These are phyloP conservation scores for Hydroisotoma schaefferi DNA, from an alignment of 2,888 invertebrate genomes.

Conservation along the genomic window DNA sequence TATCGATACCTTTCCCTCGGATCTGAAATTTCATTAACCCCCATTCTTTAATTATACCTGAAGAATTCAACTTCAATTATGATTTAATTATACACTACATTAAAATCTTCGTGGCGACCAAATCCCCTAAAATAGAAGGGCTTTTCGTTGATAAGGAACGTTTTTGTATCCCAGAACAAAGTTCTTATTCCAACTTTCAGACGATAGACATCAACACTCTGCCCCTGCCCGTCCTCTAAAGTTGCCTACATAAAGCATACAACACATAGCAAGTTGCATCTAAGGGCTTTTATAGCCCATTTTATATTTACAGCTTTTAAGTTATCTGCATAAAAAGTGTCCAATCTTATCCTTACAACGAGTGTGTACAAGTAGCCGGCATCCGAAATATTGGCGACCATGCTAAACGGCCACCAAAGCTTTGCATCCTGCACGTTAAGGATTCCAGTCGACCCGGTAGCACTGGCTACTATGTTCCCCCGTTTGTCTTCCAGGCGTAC, in stretches of 20 bases:
- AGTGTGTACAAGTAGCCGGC: conserved; percentile 78
- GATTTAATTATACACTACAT: conserved; percentile 27
- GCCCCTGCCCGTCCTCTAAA: conserved; percentile 15
- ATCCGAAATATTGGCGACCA: conserved; percentile 40
- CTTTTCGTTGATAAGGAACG: conserved; percentile 42
- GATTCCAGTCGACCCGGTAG: conserved; percentile 56
- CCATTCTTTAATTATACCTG: neutral
- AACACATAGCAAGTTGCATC: too few species aligned
- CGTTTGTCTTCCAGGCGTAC: conserved; percentile 32
- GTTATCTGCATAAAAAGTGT: too few species aligned
- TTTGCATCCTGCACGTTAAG: conserved; percentile 67
- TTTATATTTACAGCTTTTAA: neutral
- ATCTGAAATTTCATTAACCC: conserved; percentile 59
- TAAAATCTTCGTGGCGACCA: conserved; percentile 46
- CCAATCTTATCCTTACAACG: conserved; percentile 61
- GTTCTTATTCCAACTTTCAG: conserved; percentile 44
- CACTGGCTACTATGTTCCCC: conserved; percentile 28
- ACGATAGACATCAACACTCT: conserved; percentile 38
- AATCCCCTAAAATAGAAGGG: conserved; percentile 47
- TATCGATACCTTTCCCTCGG: conserved; percentile 89
- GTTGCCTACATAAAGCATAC: conserved; percentile 17
- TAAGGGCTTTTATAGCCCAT: neutral
- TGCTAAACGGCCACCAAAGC: conserved; percentile 78
- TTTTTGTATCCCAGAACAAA: conserved; percentile 35
- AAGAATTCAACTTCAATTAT: neutral